A percentile compares a stretch with the other conserved stretches of the same genome.
Evolutionary conservation across 2,888 invertebrate species (phyloP).

Genomic region (Coelinius sp.): DNA sequence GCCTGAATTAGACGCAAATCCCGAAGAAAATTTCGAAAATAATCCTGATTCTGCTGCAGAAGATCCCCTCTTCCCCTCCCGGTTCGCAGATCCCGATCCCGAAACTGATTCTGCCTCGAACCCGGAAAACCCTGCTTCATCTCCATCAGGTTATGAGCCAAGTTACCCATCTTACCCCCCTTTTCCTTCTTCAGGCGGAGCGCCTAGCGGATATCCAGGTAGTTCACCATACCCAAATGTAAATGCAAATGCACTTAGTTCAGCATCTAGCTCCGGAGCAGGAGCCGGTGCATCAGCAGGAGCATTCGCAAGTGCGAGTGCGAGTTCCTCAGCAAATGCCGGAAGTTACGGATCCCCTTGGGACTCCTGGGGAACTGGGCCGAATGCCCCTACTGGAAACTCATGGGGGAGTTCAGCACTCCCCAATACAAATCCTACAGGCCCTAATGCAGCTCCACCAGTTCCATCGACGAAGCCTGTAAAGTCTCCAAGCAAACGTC

Average conservation of each 20-base stretch:
- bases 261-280: conserved; percentile 41
- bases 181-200: conserved; percentile 24
- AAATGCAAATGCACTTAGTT: conserved; percentile 34
- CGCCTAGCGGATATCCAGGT: conserved; percentile 7
- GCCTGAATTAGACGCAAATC: not conserved
- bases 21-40: not conserved
- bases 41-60: not conserved
- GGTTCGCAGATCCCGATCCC: conserved; percentile 7
- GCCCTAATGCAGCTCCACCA: conserved; percentile 28
- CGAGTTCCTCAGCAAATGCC: conserved; percentile 26
- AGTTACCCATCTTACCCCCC: conserved; percentile 3
- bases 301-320: conserved; percentile 29
- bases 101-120: conserved; percentile 10
- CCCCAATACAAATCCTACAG: conserved; percentile 10
- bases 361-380: conserved; percentile 17
- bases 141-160: too few relatives aligned
- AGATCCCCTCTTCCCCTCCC: not conserved
- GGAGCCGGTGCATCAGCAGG: conserved; percentile 30
- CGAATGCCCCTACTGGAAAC: not conserved
- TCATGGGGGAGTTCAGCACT: not conserved
- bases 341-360: not conserved
- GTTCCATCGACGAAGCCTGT: conserved; percentile 8
- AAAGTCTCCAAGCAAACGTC: not conserved
- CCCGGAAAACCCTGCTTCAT: not conserved
- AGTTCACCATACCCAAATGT: conserved; percentile 26